Percentiles rank a stretch among this genome's conserved stretches.
Conservation (phyloP, 2,888 invertebrate species). For the Eupeodes luniger region DNA sequence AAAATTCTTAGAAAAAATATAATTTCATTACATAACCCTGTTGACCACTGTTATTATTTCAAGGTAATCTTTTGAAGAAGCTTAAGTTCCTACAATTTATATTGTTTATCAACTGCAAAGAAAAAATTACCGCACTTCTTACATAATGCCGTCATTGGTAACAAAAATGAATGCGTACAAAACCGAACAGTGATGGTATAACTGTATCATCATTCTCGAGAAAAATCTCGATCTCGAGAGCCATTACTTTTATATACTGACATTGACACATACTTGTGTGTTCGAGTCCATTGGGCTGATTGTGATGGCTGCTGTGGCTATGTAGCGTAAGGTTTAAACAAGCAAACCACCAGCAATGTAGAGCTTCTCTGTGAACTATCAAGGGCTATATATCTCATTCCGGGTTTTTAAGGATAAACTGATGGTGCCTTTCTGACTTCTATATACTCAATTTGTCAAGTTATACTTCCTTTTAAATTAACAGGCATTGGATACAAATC, state of each 20-base stretch:
- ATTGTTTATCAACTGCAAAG: too few relatives aligned
- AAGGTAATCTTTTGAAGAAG: too few relatives aligned
- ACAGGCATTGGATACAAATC: conserved; percentile 4
- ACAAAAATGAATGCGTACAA: too few relatives aligned
- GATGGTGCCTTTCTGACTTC: conserved; percentile 3
- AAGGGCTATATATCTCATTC: conserved; percentile 11
- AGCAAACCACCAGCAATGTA: not conserved
- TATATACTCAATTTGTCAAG: conserved; percentile 34
- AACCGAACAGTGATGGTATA: not conserved
- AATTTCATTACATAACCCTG: too few relatives aligned
- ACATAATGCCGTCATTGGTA: too few relatives aligned
- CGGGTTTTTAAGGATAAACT: conserved; percentile 2
- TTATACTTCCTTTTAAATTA: conserved; percentile 37
- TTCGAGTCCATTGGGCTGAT: conserved; percentile 22
- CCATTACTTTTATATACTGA: conserved; percentile 3
- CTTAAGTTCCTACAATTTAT: too few relatives aligned
- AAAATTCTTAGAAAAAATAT: too few relatives aligned
- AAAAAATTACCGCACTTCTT: too few relatives aligned
- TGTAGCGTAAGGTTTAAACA: not conserved
- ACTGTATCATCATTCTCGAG: not conserved
- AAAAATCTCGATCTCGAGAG: not conserved
- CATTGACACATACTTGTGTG: not conserved
- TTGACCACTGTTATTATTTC: too few relatives aligned
- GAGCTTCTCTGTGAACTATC: not conserved
- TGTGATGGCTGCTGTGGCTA: not conserved